Percentiles rank a stretch among this genome's conserved stretches.
These are phyloP conservation scores for Thrips palmi DNA, from an alignment of 1,140 invertebrate species.

Conservation along the genomic window DNA sequence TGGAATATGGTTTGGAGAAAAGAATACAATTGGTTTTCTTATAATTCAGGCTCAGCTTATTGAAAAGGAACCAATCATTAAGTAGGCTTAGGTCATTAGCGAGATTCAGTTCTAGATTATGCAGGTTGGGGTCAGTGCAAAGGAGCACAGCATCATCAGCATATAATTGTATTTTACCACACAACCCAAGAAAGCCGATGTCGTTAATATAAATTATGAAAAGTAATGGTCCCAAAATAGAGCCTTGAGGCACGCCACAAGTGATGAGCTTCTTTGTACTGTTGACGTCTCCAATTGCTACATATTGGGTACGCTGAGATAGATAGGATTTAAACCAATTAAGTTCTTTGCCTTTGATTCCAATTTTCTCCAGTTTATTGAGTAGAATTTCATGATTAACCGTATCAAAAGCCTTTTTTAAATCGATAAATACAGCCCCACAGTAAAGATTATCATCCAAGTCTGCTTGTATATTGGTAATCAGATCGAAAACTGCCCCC, in stretches of 20 bases:
- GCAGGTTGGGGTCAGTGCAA: too few relatives aligned
- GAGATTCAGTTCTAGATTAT: too few relatives aligned
- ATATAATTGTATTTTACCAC: background rate
- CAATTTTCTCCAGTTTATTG: slow-evolving; percentile 13
- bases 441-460: slow-evolving; percentile 3
- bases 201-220: slow-evolving; percentile 17
- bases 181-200: slow-evolving; percentile 1
- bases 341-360: slow-evolving; percentile 12
- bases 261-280: slow-evolving; percentile 1
- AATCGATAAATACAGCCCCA: slow-evolving; percentile 10
- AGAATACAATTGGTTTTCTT: too few relatives aligned
- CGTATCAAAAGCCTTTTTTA: slow-evolving; percentile 11
- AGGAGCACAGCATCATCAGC: too few relatives aligned
- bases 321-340: slow-evolving; percentile 15
- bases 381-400: slow-evolving; percentile 6
- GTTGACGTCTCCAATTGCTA: slow-evolving; percentile 2
- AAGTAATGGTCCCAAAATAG: slow-evolving; percentile 14
- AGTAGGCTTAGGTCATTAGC: too few relatives aligned
- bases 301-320: slow-evolving; percentile 6
- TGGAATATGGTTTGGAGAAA: too few relatives aligned
- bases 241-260: slow-evolving; percentile 14
- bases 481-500: slow-evolving; percentile 3
- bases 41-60: too few relatives aligned
- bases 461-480: background rate
- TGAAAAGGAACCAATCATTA: too few relatives aligned